Conservation (phyloP, 1,140 invertebrate genomes). For the Medauroidea extradentata region DNA sequence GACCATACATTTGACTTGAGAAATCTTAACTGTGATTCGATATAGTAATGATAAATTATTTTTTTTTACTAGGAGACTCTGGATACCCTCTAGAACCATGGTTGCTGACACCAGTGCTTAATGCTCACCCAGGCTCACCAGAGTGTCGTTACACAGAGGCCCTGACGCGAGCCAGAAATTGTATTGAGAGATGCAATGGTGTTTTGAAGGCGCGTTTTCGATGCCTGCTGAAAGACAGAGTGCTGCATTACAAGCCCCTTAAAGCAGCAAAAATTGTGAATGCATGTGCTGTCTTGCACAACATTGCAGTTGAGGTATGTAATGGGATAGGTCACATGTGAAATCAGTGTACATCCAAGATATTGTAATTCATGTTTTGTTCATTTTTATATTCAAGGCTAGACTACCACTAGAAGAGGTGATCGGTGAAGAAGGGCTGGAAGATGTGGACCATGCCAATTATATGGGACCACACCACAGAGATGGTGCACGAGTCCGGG, state of each 20-base stretch:
- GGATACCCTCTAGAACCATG: not conserved
- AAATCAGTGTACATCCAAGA: too few relatives aligned
- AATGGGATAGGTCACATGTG: too few relatives aligned
- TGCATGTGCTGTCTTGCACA: constrained; percentile 3
- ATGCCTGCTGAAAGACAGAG: constrained; percentile 28
- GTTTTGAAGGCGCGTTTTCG: constrained; percentile 31
- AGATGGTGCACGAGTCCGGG: too few relatives aligned
- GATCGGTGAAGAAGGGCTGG: too few relatives aligned
- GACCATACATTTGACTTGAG: too few relatives aligned
- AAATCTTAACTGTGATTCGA: too few relatives aligned
- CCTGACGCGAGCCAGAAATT: constrained; percentile 7
- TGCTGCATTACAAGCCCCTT: constrained; percentile 28
- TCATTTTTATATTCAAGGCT: too few relatives aligned
- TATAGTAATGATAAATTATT: too few relatives aligned
- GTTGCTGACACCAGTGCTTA: not conserved
- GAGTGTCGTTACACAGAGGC: not conserved
- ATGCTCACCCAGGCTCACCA: not conserved
- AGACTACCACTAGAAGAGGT: too few relatives aligned
- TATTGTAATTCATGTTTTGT: too few relatives aligned
- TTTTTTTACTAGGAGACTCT: not conserved
- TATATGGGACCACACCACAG: too few relatives aligned
- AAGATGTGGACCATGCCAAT: too few relatives aligned
- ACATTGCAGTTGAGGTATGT: not conserved
- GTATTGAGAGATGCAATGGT: constrained; percentile 29
- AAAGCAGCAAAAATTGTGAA: constrained; percentile 27